Percentiles rank a stretch among this genome's conserved stretches.
phyloP scores from a whole-genome alignment of 2,888 invertebrate species.

The Drosophila melanosoma region DNA sequence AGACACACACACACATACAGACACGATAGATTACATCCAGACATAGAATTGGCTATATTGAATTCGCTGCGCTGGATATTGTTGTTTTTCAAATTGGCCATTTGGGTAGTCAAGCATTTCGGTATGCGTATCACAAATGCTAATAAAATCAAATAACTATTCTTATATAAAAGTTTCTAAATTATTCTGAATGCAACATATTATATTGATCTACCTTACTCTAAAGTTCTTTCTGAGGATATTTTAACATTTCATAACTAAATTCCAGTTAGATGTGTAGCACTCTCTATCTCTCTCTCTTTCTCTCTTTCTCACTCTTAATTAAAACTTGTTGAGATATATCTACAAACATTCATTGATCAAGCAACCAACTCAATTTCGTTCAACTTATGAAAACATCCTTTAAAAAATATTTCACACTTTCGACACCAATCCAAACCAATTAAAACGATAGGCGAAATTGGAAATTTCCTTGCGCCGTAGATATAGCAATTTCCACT shows the following conservation, averaged over 20 bases:
- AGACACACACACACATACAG: constrained; percentile 1
- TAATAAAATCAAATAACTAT: neutral
- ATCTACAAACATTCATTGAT: neutral
- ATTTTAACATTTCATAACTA: neutral
- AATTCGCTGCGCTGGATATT: neutral
- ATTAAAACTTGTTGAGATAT: neutral
- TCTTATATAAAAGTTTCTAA: neutral
- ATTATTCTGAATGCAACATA: neutral
- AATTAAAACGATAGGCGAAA: constrained; percentile 13
- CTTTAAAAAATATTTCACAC: neutral
- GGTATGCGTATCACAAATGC: neutral
- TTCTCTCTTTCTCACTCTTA: neutral
- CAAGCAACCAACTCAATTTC: neutral
- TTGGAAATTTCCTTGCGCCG: constrained; percentile 15
- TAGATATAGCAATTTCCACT: constrained; percentile 20
- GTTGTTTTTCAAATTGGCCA: neutral
- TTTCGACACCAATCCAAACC: constrained; percentile 9
- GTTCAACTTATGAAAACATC: neutral
- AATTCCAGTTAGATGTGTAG: neutral
- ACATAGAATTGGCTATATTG: neutral
- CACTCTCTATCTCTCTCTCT: neutral
- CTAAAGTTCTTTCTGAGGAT: neutral
- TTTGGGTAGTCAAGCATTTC: neutral
- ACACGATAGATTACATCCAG: neutral
- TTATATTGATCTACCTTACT: neutral